Evolutionary conservation across 2,113 vertebrate species (phyloP).

Genomic region (Regulus satrapa): DNA sequence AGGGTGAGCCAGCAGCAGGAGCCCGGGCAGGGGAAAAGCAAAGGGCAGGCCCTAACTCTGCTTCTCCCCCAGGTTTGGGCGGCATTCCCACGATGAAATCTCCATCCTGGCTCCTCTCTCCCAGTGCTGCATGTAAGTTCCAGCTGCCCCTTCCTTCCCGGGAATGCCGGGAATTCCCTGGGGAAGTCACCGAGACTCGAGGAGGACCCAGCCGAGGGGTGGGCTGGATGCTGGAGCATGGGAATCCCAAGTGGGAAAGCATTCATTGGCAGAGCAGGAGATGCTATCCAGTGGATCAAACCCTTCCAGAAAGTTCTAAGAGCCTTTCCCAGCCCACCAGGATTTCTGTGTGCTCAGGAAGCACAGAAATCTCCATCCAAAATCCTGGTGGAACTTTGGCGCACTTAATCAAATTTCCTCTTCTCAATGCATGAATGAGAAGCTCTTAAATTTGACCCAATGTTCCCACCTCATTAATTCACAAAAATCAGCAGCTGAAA

Average conservation of each 20-base stretch:
- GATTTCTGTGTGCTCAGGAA: too few species aligned
- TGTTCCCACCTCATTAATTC: background rate
- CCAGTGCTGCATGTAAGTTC: conserved; percentile 93
- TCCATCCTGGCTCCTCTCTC: conserved; percentile 90
- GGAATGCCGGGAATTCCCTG: fast-evolving
- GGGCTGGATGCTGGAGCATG: background rate
- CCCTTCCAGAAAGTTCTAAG: background rate
- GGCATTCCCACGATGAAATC: conserved; percentile 84
- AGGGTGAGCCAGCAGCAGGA: conserved; percentile 76
- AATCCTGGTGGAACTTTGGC: background rate
- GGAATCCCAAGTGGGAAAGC: background rate
- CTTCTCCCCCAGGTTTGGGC: conserved; percentile 83
- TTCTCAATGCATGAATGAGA: background rate
- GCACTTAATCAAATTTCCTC: background rate
- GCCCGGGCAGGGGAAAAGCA: fast-evolving
- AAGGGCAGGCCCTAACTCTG: background rate
- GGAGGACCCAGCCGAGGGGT: background rate
- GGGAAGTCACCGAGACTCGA: background rate
- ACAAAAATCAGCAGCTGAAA: background rate
- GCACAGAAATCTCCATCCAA: background rate
- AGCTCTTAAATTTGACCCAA: background rate
- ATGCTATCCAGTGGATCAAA: fast-evolving
- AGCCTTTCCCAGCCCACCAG: background rate
- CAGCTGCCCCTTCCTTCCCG: background rate
- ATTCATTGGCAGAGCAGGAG: background rate